Conservation (phyloP, 2,113 vertebrate species). For the Oreochromis tanganicae region DNA sequence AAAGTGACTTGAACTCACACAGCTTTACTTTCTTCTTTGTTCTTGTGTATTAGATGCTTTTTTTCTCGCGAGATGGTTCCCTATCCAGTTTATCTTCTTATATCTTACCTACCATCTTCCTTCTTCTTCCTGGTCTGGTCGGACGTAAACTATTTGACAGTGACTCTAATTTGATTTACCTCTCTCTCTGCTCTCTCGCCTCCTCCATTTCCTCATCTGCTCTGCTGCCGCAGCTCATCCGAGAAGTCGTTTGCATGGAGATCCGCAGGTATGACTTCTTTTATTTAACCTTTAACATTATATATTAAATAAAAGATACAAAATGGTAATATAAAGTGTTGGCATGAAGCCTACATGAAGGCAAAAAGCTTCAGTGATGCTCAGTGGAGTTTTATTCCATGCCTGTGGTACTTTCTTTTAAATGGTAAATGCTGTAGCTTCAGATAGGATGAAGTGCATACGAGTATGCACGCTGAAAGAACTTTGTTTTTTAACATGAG, state of each 20-base stretch:
- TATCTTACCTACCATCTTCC: background rate
- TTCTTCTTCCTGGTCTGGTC: background rate
- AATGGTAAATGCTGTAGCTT: background rate
- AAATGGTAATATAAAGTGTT: background rate
- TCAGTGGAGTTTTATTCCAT: background rate
- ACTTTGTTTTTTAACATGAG: background rate
- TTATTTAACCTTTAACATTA: background rate
- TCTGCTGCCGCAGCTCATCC: slow-evolving; percentile 82
- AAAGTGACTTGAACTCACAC: background rate
- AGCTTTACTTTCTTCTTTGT: background rate
- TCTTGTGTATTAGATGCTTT: background rate
- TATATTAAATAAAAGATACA: background rate
- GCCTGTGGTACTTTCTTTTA: background rate
- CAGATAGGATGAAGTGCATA: background rate
- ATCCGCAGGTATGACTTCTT: slow-evolving; percentile 82
- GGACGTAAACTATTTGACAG: background rate
- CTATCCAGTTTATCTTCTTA: background rate
- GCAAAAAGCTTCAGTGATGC: background rate
- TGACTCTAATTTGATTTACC: slow-evolving; percentile 19
- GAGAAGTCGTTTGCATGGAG: slow-evolving; percentile 99
- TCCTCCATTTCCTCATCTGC: background rate
- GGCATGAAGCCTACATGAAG: background rate
- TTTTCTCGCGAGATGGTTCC: background rate
- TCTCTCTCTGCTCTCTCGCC: background rate
- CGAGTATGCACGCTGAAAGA: background rate